Evolutionary conservation across 2,113 vertebrate genomes (phyloP).

Genomic region (Grus americana): DNA sequence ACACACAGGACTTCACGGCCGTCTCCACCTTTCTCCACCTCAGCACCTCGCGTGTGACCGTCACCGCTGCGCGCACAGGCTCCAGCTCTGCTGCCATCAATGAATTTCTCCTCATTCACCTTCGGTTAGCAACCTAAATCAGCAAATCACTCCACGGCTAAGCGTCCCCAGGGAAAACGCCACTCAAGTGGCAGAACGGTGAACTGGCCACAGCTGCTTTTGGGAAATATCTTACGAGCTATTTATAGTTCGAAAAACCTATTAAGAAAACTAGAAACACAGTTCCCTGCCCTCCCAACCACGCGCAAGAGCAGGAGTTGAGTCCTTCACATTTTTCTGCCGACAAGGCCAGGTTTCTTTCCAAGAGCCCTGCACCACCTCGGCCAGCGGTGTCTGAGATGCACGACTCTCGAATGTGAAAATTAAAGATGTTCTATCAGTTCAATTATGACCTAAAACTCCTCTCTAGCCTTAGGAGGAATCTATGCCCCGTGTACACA

Average conservation of each 20-base stretch:
- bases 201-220: not conserved
- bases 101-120: not conserved
- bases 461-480: not conserved
- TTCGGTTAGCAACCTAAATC: not conserved
- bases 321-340: not conserved
- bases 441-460: not conserved
- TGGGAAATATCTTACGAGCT: accelerated
- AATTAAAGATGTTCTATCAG: not conserved
- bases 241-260: not conserved
- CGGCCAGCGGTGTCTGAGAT: accelerated
- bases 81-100: not conserved
- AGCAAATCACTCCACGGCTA: not conserved
- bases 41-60: accelerated
- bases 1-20: accelerated
- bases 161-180: accelerated
- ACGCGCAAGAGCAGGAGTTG: accelerated
- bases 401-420: accelerated
- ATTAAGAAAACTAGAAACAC: not conserved
- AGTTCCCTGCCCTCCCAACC: not conserved
- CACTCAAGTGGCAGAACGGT: no score
- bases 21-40: no score
- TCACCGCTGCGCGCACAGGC: accelerated
- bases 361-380: not conserved
- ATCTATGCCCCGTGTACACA: accelerated
- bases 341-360: not conserved